Evolutionary conservation across 2,888 invertebrate species (phyloP), one percentile per base, ranked within the genome.

Genomic region (Mimumesa dahlbomi): DNA sequence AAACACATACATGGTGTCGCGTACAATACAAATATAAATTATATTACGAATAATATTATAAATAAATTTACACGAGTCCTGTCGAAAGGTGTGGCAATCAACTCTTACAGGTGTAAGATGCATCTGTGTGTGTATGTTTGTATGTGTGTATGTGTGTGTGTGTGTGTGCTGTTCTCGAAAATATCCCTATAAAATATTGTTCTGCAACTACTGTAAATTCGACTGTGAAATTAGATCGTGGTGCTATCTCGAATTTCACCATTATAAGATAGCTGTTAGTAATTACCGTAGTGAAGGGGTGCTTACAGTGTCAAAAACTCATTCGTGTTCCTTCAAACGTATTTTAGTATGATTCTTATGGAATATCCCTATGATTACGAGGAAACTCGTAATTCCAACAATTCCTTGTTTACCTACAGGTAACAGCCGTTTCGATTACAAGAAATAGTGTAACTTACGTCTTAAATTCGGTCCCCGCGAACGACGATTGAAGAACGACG

Each of bases 1-100:
- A 61, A 65, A 65, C 65, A 22, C 48, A 65, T 65, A 59, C 34
- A 46, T 52, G 50, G 52, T 61, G 29, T 46, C 45, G 38, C 46
- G 25, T 45, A 59, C 9, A 29, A 48, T 48, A 14, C 2, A 48
- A 48, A 48, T 29, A 48, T 25, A 48, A 29, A 45, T 45, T 2
- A n/a, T 21, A 29, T 48, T 14, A 45, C 9, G 34, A 34, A 34
- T 52, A 18, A 18, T 9, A 40, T 52, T 18, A n/a, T n/a, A n/a
- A n/a, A n/a, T 40, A 40, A 40, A n/a, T 25, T 9, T 11, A 22
- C 6, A 21, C 14, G 18, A 48, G 29, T 48, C 2, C 25, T 29
- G 18, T 29, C 7, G 9, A 11, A 21, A 21, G 13, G 2, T 5
- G 22, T 11, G 29, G 2, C 29, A 29, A 29, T 9, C 29, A 29